A percentile compares a stretch with the other conserved stretches of the same genome.
phyloP scores from a whole-genome alignment of 2,113 vertebrate species.

The Condylura cristata region DNA sequence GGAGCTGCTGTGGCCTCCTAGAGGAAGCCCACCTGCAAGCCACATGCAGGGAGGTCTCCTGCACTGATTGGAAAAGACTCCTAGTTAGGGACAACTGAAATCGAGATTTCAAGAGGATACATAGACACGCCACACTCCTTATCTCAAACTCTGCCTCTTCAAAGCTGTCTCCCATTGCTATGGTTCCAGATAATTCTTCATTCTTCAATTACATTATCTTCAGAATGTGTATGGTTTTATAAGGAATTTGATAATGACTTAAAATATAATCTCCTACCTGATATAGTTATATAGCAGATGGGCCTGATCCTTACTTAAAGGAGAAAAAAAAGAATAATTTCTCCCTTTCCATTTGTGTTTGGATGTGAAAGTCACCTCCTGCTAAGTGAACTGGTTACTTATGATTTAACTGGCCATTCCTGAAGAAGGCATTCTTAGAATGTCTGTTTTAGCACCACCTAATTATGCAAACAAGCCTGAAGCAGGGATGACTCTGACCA shows the following conservation, averaged over 20 bases:
- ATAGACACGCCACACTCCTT: neutral
- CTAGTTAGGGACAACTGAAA: conserved; percentile 50
- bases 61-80: conserved; percentile 55
- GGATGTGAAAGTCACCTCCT: conserved; percentile 57
- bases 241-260: conserved; percentile 53
- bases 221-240: neutral
- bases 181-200: neutral
- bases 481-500: no score
- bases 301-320: conserved; percentile 6
- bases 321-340: neutral
- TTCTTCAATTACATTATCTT: neutral
- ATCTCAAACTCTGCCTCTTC: conserved; percentile 52
- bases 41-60: neutral
- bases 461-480: neutral
- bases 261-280: neutral
- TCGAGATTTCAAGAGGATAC: conserved; percentile 49
- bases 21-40: conserved; percentile 71
- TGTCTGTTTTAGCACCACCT: neutral
- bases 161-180: conserved; percentile 14
- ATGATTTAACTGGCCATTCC: conserved; percentile 60
- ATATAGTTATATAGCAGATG: neutral
- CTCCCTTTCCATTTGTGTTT: neutral
- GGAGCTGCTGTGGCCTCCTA: conserved; percentile 43
- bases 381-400: conserved; percentile 54
- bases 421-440: conserved; percentile 31